Conservation (phyloP, 2,888 invertebrate species). For the Epistrophe grossulariae region DNA sequence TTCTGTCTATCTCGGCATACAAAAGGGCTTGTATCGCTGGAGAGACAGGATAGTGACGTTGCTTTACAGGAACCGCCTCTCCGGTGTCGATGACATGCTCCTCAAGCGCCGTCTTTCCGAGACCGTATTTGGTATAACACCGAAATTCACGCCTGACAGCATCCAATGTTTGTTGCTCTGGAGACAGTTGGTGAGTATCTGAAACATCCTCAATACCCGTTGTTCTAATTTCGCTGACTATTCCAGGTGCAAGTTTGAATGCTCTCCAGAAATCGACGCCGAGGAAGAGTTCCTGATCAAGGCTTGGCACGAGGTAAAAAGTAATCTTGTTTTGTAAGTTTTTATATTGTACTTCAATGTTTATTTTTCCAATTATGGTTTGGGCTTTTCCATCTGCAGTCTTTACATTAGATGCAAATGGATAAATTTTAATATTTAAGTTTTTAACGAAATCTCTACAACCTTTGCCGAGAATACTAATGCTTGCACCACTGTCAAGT, state of each 20-base stretch:
- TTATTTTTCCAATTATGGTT: not conserved
- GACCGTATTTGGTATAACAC: constrained; percentile 6
- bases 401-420: not conserved
- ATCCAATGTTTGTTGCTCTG: not conserved
- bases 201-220: not conserved
- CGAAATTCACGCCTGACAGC: not conserved
- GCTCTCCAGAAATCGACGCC: constrained; percentile 1
- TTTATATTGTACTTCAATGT: not conserved
- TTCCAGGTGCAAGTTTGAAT: not conserved
- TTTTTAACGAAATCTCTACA: not conserved
- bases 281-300: not conserved
- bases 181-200: constrained; percentile 11
- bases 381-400: constrained; percentile 7
- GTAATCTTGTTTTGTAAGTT: not conserved
- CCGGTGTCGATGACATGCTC: constrained; percentile 31
- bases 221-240: not conserved
- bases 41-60: constrained; percentile 4
- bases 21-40: constrained; percentile 9
- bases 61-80: not conserved
- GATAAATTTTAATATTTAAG: not conserved
- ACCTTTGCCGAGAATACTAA: constrained; percentile 4
- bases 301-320: not conserved
- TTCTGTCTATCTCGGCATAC: constrained; percentile 2
- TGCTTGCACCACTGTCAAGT: constrained; percentile 2
- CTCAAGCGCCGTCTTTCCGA: constrained; percentile 40